Evolutionary conservation across 2,797 vertebrate species (phyloP).

Genomic region (Bovichtus diacanthus): DNA sequence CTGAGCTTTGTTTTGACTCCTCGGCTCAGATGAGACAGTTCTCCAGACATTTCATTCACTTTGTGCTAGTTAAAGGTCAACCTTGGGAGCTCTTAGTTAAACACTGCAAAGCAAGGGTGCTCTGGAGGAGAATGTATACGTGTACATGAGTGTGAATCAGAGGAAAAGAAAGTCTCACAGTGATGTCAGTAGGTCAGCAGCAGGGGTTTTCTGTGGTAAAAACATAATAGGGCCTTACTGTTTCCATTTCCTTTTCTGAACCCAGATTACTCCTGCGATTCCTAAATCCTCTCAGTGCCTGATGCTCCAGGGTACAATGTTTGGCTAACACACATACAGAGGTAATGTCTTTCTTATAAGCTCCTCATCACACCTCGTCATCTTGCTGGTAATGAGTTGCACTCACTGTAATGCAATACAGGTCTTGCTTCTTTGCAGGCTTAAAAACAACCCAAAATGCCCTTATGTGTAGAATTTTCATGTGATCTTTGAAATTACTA

Average conservation of each 20-base stretch:
- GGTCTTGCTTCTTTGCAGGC: background rate
- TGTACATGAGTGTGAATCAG: background rate
- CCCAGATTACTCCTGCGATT: background rate
- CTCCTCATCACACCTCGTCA: conserved; percentile 5
- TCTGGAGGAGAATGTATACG: background rate
- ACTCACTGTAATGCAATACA: background rate
- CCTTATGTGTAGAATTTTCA: no score
- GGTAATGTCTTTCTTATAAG: conserved; percentile 1
- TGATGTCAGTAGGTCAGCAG: conserved; percentile 30
- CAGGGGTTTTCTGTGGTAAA: conserved; percentile 7
- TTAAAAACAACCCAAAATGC: background rate
- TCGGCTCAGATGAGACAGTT: conserved; percentile 36
- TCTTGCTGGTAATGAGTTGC: background rate
- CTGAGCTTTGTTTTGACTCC: conserved; percentile 44
- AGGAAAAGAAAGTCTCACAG: background rate
- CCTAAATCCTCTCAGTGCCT: background rate
- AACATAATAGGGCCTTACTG: conserved; percentile 2
- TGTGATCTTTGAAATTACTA: no score
- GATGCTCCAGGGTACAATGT: background rate
- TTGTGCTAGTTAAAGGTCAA: conserved; percentile 54
- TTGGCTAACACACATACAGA: background rate
- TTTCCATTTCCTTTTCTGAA: conserved; percentile 17
- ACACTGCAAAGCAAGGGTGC: background rate
- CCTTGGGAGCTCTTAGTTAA: conserved; percentile 41
- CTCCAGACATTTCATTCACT: conserved; percentile 49